Percentiles rank a stretch among this genome's conserved stretches.
These are phyloP conservation scores for Ptycholaimellus sp. DNA, from an alignment of 2,888 invertebrate genomes.

Conservation along the genomic window DNA sequence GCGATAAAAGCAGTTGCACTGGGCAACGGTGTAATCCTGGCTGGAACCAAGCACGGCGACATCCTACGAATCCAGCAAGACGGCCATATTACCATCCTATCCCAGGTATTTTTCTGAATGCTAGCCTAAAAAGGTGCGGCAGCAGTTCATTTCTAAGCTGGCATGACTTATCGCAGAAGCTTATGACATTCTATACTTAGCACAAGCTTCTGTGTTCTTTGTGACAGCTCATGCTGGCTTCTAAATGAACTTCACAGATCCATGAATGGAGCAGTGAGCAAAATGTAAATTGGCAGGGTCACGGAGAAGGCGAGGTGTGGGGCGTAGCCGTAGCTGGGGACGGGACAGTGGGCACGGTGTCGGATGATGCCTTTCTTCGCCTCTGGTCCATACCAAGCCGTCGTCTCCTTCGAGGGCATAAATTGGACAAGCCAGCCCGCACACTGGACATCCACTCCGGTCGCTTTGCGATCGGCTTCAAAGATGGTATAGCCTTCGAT, in stretches of 20 bases:
- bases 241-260: no score
- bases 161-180: no score
- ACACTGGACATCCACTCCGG: no score
- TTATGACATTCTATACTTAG: no score
- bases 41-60: not conserved
- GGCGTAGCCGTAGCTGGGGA: constrained; percentile 27
- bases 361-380: constrained; percentile 28
- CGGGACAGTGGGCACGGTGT: constrained; percentile 26
- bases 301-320: constrained; percentile 30
- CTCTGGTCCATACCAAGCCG: constrained; percentile 25
- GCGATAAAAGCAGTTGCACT: not conserved
- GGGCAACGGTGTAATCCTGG: not conserved
- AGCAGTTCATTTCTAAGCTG: no score
- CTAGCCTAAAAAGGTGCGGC: no score
- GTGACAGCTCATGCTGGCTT: no score
- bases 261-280: no score
- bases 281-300: no score
- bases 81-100: not conserved
- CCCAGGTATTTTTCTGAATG: not conserved
- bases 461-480: constrained; percentile 28
- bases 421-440: no score
- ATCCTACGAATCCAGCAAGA: not conserved
- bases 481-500: constrained; percentile 16
- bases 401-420: no score
- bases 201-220: no score